Conservation (phyloP, 2,888 invertebrate genomes). For the Morpho achilles region DNA sequence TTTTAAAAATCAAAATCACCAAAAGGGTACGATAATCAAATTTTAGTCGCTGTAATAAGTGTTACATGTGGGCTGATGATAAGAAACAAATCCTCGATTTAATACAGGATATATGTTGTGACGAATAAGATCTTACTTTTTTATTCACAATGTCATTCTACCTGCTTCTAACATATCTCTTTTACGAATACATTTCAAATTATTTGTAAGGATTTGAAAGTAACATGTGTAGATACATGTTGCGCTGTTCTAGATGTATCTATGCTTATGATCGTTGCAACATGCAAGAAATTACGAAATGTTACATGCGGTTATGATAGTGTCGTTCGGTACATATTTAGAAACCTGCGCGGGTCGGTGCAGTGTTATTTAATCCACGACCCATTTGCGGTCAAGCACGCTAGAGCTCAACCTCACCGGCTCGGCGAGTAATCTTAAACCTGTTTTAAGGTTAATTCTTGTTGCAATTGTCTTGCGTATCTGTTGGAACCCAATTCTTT, state of each 20-base stretch:
- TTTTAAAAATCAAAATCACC: too few species aligned
- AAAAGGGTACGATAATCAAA: too few species aligned
- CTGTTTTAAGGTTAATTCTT: slow-evolving; percentile 33
- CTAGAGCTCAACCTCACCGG: slow-evolving; percentile 41
- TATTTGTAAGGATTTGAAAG: too few species aligned
- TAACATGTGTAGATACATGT: too few species aligned
- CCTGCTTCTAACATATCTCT: too few species aligned
- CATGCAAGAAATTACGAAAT: slow-evolving; percentile 50
- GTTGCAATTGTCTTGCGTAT: slow-evolving; percentile 17
- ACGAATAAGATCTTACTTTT: too few species aligned
- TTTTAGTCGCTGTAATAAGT: too few species aligned
- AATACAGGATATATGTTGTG: too few species aligned
- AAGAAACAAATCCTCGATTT: too few species aligned
- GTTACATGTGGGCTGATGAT: too few species aligned
- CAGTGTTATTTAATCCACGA: slow-evolving; percentile 70
- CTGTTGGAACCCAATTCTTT: not conserved
- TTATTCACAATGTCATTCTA: too few species aligned
- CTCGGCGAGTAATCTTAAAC: slow-evolving; percentile 36
- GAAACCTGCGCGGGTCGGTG: slow-evolving; percentile 62
- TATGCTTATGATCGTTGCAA: slow-evolving; percentile 21
- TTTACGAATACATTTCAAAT: too few species aligned
- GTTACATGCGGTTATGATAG: slow-evolving; percentile 62
- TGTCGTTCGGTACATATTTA: slow-evolving; percentile 68
- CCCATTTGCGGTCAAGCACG: slow-evolving; percentile 70
- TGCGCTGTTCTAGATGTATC: not conserved